Evolutionary conservation across 2,113 vertebrate species (phyloP), one percentile per base, ranked within the genome.

Genomic region (human): DNA sequence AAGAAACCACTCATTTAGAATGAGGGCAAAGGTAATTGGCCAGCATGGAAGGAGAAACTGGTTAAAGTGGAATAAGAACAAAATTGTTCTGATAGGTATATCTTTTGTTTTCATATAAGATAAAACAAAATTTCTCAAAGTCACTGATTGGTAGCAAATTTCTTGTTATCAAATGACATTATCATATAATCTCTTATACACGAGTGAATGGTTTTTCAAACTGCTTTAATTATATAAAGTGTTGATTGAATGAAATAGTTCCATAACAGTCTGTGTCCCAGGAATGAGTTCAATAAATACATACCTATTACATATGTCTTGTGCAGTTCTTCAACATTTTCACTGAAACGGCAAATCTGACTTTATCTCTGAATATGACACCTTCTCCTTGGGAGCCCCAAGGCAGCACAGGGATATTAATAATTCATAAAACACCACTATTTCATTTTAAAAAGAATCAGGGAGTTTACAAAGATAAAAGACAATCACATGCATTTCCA

Each of bases 301-400:
- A 10, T 35, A 38, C 2, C 38, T 35, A 35, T 72, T n/a, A 73
- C 4, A 25, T n/a, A 78, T 27, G 10, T 59, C 80, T 59, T 59
- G 10, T 64, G 32, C 6, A 25, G 17, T 59, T 95, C n/a, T 94
- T 81, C 88, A 91, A 64, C 11, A 61, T 94, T 88, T 92, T 81
- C 57, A 55, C 50, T 66, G 72, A 90, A 64, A 94, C 43, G 40
- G 68, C 45, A 66, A 14, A 8, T 50, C 43, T 84, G 35, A 88
- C 68, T 93, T 83, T 93, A 75, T 89, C 59, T 94, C 55, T 78
- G 57, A 92, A 78, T 78, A n/a, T 73, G 59, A 84, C 22, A 66
- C 11, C 13, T 61, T 90, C 27, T 43, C 78, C 45, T 92, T 59
- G 17, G 35, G 12, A 87, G 64, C 8, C 40, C 17, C 32, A 72